Evolutionary conservation across 2,888 invertebrate species (phyloP).

Genomic region (Hypena proboscidalis): DNA sequence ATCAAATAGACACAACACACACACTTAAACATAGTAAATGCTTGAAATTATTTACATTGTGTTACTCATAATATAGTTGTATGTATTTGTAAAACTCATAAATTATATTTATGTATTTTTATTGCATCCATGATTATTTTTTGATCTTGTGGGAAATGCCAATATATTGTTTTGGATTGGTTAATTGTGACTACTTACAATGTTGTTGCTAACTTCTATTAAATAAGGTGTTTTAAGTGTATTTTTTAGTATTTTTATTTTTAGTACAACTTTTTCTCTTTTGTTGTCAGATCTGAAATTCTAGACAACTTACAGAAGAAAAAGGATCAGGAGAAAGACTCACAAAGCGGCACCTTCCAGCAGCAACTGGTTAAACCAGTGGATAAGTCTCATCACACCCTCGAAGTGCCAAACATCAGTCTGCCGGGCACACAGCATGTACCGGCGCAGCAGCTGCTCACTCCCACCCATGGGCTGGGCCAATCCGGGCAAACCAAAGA

Average conservation of each 20-base stretch:
- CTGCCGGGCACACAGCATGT: slow-evolving; percentile 73
- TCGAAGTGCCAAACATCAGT: slow-evolving; percentile 60
- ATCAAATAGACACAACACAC: too few relatives aligned
- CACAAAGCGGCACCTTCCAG: slow-evolving; percentile 63
- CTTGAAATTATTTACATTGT: too few relatives aligned
- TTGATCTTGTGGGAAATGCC: too few relatives aligned
- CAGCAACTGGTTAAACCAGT: slow-evolving; percentile 60
- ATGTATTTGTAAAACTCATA: too few relatives aligned
- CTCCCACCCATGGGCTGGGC: slow-evolving; percentile 62
- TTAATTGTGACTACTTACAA: too few relatives aligned
- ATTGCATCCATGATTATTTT: too few relatives aligned
- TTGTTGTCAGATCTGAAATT: slow-evolving; percentile 85
- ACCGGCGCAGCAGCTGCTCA: slow-evolving; percentile 68
- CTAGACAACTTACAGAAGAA: slow-evolving; percentile 86
- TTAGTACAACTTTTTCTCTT: slow-evolving; percentile 1
- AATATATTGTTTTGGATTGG: too few relatives aligned
- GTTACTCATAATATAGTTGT: too few relatives aligned
- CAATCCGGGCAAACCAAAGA: slow-evolving; percentile 64
- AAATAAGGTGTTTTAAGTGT: not conserved
- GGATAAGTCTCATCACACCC: slow-evolving; percentile 58
- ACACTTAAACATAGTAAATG: too few relatives aligned
- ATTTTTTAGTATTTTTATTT: not conserved
- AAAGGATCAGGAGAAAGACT: slow-evolving; percentile 75
- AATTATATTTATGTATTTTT: too few relatives aligned
- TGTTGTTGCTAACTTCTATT: not conserved